Percentiles rank a stretch among this genome's conserved stretches.
These are phyloP conservation scores for Porites divaricata DNA, from an alignment of 92 coral and sea anemone genomes.

Conservation along the genomic window DNA sequence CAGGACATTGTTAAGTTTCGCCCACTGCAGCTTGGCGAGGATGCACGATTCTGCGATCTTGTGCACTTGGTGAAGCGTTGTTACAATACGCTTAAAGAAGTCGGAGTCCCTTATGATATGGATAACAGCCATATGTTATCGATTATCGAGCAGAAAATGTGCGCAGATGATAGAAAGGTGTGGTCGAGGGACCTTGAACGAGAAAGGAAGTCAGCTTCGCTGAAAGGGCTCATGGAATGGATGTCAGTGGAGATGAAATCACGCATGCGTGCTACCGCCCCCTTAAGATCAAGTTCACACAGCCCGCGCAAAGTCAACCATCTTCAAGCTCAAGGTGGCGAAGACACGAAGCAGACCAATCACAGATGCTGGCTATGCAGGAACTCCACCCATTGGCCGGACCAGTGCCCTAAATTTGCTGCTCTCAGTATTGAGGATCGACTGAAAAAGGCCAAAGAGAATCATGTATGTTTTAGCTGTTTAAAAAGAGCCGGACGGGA, in stretches of 20 bases:
- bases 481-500: slow-evolving; percentile 60
- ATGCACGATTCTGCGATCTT: slow-evolving; percentile 65
- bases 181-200: slow-evolving; percentile 58
- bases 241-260: slow-evolving; percentile 41
- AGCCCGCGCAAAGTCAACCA: not conserved
- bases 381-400: slow-evolving; percentile 54
- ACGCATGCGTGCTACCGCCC: slow-evolving; percentile 60
- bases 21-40: slow-evolving; percentile 44
- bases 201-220: not conserved
- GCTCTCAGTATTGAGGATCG: slow-evolving; percentile 48
- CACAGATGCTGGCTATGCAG: slow-evolving; percentile 59
- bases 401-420: slow-evolving; percentile 50
- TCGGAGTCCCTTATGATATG: slow-evolving; percentile 59
- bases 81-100: no score
- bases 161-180: slow-evolving; percentile 63
- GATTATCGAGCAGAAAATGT: slow-evolving; percentile 68
- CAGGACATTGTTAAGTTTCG: slow-evolving; percentile 3
- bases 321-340: not conserved
- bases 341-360: not conserved
- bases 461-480: slow-evolving; percentile 68
- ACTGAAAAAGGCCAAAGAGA: slow-evolving; percentile 53
- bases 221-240: slow-evolving; percentile 54
- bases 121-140: slow-evolving; percentile 68
- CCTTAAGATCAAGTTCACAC: slow-evolving; percentile 17
- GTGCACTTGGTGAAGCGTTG: no score